A percentile compares a stretch with the other conserved stretches of the same genome.
These are phyloP conservation scores for Chloroceryle amazona DNA, from an alignment of 2,797 vertebrate genomes.

Conservation along the genomic window DNA sequence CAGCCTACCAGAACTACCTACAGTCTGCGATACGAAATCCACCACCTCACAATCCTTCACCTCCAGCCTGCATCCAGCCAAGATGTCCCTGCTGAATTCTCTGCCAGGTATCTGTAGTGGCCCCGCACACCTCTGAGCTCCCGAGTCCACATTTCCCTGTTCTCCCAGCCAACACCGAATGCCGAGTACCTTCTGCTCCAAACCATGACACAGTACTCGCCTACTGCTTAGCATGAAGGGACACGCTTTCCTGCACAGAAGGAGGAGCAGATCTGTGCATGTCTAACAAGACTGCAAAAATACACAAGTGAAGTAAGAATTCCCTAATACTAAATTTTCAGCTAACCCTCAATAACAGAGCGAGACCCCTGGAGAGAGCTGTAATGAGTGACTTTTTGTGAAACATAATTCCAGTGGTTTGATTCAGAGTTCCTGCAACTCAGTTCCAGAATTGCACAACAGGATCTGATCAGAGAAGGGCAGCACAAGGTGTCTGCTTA, in stretches of 20 bases:
- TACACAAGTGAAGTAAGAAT: neutral
- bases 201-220: neutral
- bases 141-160: neutral
- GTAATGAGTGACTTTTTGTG: neutral
- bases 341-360: neutral
- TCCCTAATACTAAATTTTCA: neutral
- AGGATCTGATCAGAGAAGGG: neutral
- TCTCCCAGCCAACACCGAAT: neutral
- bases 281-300: neutral
- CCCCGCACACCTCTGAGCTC: neutral
- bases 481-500: neutral
- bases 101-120: neutral
- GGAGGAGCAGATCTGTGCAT: neutral
- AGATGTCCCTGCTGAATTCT: accelerated
- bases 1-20: neutral
- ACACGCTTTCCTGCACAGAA: neutral
- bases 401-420: neutral
- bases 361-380: neutral
- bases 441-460: neutral
- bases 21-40: neutral
- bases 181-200: neutral
- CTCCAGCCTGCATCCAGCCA: neutral
- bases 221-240: neutral
- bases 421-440: neutral
- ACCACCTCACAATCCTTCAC: neutral